phyloP scores from a whole-genome alignment of 2,797 vertebrate genomes.

The Lagodon rhomboides region DNA sequence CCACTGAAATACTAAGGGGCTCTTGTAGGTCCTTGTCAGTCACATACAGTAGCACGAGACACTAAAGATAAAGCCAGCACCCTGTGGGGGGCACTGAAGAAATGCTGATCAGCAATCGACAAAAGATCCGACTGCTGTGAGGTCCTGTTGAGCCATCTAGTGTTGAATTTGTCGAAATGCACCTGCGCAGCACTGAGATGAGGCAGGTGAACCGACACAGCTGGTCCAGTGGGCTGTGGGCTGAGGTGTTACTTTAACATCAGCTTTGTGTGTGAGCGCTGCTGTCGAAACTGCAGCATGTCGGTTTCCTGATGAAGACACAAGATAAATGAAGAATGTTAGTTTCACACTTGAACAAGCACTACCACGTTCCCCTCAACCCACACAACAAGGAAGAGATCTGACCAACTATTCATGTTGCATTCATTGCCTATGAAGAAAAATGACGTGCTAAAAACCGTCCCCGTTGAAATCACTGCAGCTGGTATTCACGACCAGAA shows the following conservation, averaged over 20 bases:
- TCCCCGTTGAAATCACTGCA: not conserved
- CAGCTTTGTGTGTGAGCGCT: not conserved
- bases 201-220: not conserved
- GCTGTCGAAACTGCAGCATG: not conserved
- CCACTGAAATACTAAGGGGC: too few relatives aligned
- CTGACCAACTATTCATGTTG: not conserved
- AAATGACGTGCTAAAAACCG: not conserved
- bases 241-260: not conserved
- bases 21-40: too few relatives aligned
- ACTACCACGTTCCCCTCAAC: not conserved
- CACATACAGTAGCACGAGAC: too few relatives aligned
- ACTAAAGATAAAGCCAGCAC: not conserved
- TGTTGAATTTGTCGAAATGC: slow-evolving; percentile 15
- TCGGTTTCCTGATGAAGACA: not conserved
- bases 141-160: slow-evolving; percentile 26
- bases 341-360: not conserved
- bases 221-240: not conserved
- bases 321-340: not conserved
- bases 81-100: too few relatives aligned
- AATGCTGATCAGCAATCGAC: too few relatives aligned
- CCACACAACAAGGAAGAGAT: slow-evolving; percentile 1
- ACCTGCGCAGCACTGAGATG: not conserved
- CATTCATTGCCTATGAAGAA: not conserved
- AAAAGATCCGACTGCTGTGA: not conserved
- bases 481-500: not conserved